Percentiles rank a stretch among this genome's conserved stretches.
phyloP scores from a whole-genome alignment of 2,113 vertebrate genomes.

The Prolemur simus region DNA sequence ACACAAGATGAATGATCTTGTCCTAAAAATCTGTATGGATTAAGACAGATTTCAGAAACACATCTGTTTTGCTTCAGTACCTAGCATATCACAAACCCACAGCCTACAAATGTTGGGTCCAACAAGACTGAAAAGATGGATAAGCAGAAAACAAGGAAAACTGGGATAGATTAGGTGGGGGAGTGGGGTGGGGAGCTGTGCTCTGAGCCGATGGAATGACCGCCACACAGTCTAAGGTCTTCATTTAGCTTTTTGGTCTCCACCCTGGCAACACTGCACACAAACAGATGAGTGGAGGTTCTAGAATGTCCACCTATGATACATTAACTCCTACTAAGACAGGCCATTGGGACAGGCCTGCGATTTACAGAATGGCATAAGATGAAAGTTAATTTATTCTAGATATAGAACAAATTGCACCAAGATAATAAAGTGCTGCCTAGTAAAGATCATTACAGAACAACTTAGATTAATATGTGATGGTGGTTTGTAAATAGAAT shows the following conservation, averaged over 20 bases:
- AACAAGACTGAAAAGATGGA: constrained; percentile 38
- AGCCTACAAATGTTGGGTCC: constrained; percentile 28
- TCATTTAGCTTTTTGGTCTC: not conserved
- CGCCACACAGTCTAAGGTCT: not conserved
- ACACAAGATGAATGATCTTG: constrained; percentile 68
- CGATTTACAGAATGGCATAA: not conserved
- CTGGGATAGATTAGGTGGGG: not conserved
- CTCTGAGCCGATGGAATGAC: not conserved
- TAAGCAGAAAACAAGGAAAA: not conserved
- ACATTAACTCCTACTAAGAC: not conserved
- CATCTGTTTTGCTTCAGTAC: constrained; percentile 59
- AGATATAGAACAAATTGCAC: not conserved
- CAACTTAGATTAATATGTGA: not conserved
- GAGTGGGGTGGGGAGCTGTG: not conserved
- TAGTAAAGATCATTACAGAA: not conserved
- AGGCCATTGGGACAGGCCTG: not conserved
- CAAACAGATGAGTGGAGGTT: not conserved
- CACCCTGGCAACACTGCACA: not conserved
- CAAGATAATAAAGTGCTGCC: not conserved
- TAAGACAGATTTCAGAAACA: constrained; percentile 63
- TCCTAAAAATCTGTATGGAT: constrained; percentile 58
- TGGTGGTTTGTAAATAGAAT: not conserved
- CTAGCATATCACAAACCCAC: not conserved
- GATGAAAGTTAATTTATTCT: constrained; percentile 24
- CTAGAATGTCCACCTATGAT: not conserved